Evolutionary conservation across 2,888 invertebrate species (phyloP).

Genomic region (Synanthedon tipuliformis): DNA sequence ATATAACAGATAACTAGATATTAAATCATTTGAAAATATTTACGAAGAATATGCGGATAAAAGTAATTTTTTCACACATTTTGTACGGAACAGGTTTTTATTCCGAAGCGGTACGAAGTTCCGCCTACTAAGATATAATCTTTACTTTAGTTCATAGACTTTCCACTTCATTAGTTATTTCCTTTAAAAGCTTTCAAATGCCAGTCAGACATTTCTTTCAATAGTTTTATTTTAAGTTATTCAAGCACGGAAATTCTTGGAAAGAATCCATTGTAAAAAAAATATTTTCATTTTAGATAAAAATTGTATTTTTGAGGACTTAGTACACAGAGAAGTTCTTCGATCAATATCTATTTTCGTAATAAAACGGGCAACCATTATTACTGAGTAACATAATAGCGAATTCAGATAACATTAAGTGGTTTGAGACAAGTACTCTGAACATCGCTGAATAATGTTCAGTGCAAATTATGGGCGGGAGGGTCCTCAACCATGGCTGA

Average conservation of each 20-base stretch:
- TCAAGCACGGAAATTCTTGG: too few relatives aligned
- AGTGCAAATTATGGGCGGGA: conserved; percentile 29
- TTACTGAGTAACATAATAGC: conserved; percentile 22
- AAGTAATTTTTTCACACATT: too few relatives aligned
- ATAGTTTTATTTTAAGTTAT: too few relatives aligned
- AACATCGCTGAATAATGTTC: conserved; percentile 35
- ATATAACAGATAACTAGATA: too few relatives aligned
- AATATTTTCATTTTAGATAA: too few relatives aligned
- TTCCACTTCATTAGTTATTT: background rate
- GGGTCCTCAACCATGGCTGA: conserved; percentile 20
- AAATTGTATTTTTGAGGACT: too few relatives aligned
- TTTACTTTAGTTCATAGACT: background rate
- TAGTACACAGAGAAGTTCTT: background rate
- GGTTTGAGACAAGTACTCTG: conserved; percentile 34
- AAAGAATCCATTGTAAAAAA: too few relatives aligned
- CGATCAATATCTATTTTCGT: background rate
- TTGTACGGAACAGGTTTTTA: too few relatives aligned
- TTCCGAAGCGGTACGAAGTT: background rate
- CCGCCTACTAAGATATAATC: background rate
- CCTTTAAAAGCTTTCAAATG: background rate
- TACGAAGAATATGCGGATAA: too few relatives aligned
- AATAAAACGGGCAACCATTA: conserved; percentile 8
- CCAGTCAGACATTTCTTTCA: background rate
- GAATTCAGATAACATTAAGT: conserved; percentile 35
- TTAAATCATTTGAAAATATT: too few relatives aligned